Percentiles rank a stretch among this genome's conserved stretches.
phyloP scores from a whole-genome alignment of 2,888 invertebrate genomes.

The Euplexia lucipara region DNA sequence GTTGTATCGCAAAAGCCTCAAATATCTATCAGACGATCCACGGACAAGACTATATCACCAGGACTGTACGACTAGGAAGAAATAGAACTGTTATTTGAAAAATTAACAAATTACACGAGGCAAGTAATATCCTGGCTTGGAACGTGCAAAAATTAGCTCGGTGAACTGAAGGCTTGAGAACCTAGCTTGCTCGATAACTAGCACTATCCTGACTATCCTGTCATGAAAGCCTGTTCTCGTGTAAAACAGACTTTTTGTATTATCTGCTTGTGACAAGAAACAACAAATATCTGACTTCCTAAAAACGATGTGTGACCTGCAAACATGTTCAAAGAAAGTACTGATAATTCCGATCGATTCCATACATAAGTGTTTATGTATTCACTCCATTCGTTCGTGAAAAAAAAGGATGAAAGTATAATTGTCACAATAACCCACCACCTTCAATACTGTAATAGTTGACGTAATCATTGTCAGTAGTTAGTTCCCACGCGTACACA shows the following conservation, averaged over 20 bases:
- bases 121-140: not conserved
- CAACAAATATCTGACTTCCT: not conserved
- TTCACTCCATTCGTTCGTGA: slow-evolving; percentile 15
- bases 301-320: not conserved
- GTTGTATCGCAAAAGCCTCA: too few relatives aligned
- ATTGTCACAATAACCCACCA: slow-evolving; percentile 35
- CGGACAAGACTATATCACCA: too few relatives aligned
- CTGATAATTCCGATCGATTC: slow-evolving; percentile 33
- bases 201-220: too few relatives aligned
- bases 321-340: slow-evolving; percentile 4
- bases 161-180: too few relatives aligned
- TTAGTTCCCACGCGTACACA: slow-evolving; percentile 80
- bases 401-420: slow-evolving; percentile 33
- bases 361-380: slow-evolving; percentile 27
- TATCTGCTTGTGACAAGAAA: not conserved
- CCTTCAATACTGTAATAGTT: slow-evolving; percentile 56
- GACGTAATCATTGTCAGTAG: slow-evolving; percentile 68
- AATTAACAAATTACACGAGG: too few relatives aligned
- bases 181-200: not conserved
- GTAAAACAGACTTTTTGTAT: too few relatives aligned
- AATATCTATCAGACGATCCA: too few relatives aligned
- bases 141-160: too few relatives aligned
- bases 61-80: too few relatives aligned
- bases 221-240: too few relatives aligned
- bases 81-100: too few relatives aligned